phyloP scores from a whole-genome alignment of 2,888 invertebrate species.

The Cyclophora albipunctata region DNA sequence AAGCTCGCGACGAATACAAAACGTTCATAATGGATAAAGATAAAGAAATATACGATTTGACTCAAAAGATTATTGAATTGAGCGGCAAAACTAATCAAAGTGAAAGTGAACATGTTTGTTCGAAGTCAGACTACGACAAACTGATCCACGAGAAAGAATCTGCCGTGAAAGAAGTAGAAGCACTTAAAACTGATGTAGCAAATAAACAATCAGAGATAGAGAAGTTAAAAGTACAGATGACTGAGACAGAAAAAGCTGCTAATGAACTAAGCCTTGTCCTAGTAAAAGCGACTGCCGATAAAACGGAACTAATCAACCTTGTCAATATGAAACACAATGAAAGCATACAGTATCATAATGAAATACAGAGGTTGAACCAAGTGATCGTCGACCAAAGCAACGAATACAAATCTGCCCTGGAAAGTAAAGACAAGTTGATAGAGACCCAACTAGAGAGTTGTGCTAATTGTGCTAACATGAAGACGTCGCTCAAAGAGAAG shows the following conservation, averaged over 20 bases:
- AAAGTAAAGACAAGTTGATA: conserved; percentile 43
- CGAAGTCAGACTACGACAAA: conserved; percentile 40
- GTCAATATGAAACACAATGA: conserved; percentile 90
- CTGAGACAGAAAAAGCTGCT: conserved; percentile 36
- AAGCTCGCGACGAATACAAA: conserved; percentile 28
- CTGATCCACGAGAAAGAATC: conserved; percentile 42
- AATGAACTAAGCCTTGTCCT: conserved; percentile 41
- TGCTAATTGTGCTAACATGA: conserved; percentile 45
- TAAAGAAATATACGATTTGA: conserved; percentile 56
- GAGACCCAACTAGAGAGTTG: conserved; percentile 33
- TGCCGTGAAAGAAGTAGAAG: conserved; percentile 37
- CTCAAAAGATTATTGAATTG: conserved; percentile 47
- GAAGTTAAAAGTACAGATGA: conserved; percentile 33
- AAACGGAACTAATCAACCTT: conserved; percentile 81
- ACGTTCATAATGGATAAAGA: conserved; percentile 37
- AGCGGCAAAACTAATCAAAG: conserved; percentile 43
- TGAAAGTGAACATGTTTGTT: conserved; percentile 33
- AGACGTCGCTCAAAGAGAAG: conserved; percentile 47
- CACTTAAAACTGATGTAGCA: conserved; percentile 31
- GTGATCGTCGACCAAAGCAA: conserved; percentile 70
- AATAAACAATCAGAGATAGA: conserved; percentile 36
- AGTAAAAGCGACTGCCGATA: conserved; percentile 63
- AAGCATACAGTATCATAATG: conserved; percentile 87
- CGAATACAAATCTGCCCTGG: conserved; percentile 46
- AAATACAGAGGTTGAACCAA: conserved; percentile 86